Percentiles rank a stretch among this genome's conserved stretches.
These are phyloP conservation scores for Pedicia rivosa DNA, from an alignment of 2,888 invertebrate species.

Conservation along the genomic window DNA sequence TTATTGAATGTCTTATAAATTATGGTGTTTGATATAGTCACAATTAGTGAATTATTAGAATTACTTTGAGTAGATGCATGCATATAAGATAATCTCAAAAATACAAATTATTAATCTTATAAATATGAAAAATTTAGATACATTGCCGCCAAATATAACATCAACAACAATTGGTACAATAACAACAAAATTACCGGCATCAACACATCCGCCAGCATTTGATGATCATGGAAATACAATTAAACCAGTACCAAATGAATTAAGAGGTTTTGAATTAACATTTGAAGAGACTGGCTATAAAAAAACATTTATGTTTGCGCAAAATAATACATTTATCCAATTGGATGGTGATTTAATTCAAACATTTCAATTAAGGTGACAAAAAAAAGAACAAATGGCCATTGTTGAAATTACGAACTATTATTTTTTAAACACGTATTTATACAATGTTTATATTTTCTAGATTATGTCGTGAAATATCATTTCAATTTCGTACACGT, in stretches of 20 bases:
- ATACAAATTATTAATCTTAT: neutral
- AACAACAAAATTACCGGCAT: slow-evolving; percentile 31
- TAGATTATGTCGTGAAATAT: slow-evolving; percentile 75
- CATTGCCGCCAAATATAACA: slow-evolving; percentile 36
- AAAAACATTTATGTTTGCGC: slow-evolving; percentile 82
- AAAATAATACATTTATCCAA: slow-evolving; percentile 80
- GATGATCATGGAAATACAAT: slow-evolving; percentile 15
- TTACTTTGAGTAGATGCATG: too few species aligned
- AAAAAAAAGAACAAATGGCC: neutral
- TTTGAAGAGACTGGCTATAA: slow-evolving; percentile 74
- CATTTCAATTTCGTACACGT: slow-evolving; percentile 75
- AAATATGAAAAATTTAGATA: slow-evolving; percentile 33
- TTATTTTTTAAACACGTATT: slow-evolving; percentile 1
- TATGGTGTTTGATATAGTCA: too few species aligned
- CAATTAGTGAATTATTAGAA: too few species aligned
- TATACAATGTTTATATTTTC: slow-evolving; percentile 9
- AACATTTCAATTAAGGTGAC: slow-evolving; percentile 73
- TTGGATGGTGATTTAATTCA: slow-evolving; percentile 81
- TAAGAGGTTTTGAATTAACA: slow-evolving; percentile 62
- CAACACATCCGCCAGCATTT: slow-evolving; percentile 14
- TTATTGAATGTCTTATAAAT: too few species aligned
- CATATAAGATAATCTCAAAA: too few species aligned
- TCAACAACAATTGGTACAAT: slow-evolving; percentile 35
- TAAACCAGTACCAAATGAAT: slow-evolving; percentile 53
- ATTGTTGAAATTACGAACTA: neutral